A percentile compares a stretch with the other conserved stretches of the same genome.
Evolutionary conservation across 2,888 invertebrate species (phyloP).

Genomic region (Phanerotoma sp.): DNA sequence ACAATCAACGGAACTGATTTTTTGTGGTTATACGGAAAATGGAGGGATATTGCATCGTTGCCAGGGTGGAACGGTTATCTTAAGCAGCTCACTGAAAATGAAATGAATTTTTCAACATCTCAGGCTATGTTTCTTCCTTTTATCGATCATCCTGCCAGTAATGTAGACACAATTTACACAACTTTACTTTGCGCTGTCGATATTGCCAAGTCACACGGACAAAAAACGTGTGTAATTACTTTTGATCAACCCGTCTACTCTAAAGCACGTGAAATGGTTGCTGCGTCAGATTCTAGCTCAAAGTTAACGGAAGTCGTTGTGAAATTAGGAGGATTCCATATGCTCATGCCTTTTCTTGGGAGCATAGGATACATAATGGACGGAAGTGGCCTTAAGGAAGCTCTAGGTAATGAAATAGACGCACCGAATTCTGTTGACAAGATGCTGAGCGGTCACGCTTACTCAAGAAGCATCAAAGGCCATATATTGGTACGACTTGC

Average conservation of each 20-base stretch:
- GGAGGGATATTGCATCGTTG: constrained; percentile 38
- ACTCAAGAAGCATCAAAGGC: constrained; percentile 13
- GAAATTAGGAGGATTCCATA: constrained; percentile 34
- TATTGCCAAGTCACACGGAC: constrained; percentile 27
- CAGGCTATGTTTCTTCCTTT: constrained; percentile 18
- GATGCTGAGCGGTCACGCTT: constrained; percentile 24
- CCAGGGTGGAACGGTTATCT: constrained; percentile 49
- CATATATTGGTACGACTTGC: constrained; percentile 23
- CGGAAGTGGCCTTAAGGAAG: constrained; percentile 52
- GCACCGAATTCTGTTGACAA: constrained; percentile 37
- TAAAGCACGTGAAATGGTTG: constrained; percentile 36
- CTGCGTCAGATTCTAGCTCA: constrained; percentile 32
- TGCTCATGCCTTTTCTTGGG: constrained; percentile 36
- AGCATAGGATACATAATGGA: constrained; percentile 51
- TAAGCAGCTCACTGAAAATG: constrained; percentile 40
- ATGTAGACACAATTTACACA: constrained; percentile 36
- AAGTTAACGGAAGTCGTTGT: constrained; percentile 32
- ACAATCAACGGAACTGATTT: constrained; percentile 16
- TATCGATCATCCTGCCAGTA: constrained; percentile 29
- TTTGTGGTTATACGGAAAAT: constrained; percentile 45
- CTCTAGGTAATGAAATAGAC: constrained; percentile 38
- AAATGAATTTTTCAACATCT: constrained; percentile 34
- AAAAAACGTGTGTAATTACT: constrained; percentile 36
- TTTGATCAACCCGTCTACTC: constrained; percentile 8
- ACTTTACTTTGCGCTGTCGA: constrained; percentile 17